These are phyloP conservation scores for Trematomus bernacchii DNA, from an alignment of 2,797 vertebrate species.

Conservation along the genomic window DNA sequence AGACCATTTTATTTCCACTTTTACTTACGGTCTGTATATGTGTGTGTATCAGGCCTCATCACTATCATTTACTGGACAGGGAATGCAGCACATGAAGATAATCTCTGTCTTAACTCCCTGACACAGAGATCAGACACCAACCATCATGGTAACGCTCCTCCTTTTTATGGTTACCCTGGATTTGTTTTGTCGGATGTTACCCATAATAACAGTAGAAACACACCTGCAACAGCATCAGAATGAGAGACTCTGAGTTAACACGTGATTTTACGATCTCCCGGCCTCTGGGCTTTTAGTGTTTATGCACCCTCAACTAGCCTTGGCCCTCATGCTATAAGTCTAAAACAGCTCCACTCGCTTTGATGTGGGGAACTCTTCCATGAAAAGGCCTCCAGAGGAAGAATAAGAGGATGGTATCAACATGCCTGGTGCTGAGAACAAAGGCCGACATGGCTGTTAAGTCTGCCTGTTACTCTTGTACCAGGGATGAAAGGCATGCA, in stretches of 20 bases:
- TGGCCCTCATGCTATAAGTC: conserved; percentile 47
- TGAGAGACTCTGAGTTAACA: conserved; percentile 57
- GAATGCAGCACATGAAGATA: conserved; percentile 22
- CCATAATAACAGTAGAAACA: conserved; percentile 65
- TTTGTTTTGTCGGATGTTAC: conserved; percentile 58
- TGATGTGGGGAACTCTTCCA: conserved; percentile 73
- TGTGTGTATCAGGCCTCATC: conserved; percentile 13
- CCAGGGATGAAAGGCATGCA: conserved; percentile 32
- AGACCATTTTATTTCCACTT: too few relatives aligned
- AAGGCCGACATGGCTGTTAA: conserved; percentile 47
- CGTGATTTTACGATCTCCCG: conserved; percentile 63
- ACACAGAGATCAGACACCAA: conserved; percentile 48
- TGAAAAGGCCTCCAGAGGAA: conserved; percentile 54
- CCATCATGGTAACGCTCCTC: conserved; percentile 39
- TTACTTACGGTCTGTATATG: neutral
- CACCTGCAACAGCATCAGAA: conserved; percentile 69
- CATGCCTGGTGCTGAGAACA: conserved; percentile 62
- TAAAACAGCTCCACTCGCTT: conserved; percentile 61
- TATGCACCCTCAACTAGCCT: conserved; percentile 50
- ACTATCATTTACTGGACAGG: conserved; percentile 25
- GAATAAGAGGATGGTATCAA: conserved; percentile 62
- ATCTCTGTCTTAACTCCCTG: conserved; percentile 54
- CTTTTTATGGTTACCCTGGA: conserved; percentile 62
- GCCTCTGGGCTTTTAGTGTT: conserved; percentile 63
- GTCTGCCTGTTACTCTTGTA: conserved; percentile 30